Conservation (phyloP, 2,888 invertebrate species). For the Hylaea fasciaria region DNA sequence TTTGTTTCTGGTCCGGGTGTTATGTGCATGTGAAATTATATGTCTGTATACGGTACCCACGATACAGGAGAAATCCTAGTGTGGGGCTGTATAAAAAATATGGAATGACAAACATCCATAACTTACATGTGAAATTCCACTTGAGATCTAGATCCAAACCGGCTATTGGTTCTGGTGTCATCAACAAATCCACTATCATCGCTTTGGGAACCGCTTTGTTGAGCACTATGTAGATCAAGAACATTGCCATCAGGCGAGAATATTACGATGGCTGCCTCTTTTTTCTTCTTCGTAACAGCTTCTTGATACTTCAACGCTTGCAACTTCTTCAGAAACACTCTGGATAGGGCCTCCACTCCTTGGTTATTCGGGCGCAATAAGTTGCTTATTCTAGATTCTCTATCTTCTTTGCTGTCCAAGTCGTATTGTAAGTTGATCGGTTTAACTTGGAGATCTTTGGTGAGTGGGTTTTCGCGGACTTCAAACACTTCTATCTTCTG, state of each 20-base stretch:
- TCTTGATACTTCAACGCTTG: neutral
- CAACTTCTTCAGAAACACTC: neutral
- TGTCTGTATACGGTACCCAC: too few species aligned
- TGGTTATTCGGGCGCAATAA: conserved; percentile 10
- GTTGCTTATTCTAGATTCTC: conserved; percentile 15
- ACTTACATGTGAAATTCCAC: conserved; percentile 25
- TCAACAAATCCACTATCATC: conserved; percentile 12
- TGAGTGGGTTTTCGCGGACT: conserved; percentile 23
- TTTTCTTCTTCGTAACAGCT: conserved; percentile 6
- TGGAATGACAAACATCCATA: too few species aligned
- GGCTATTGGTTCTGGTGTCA: conserved; percentile 17
- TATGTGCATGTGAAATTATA: too few species aligned
- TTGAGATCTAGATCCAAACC: conserved; percentile 3
- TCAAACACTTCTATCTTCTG: conserved; percentile 33
- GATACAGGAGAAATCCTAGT: too few species aligned
- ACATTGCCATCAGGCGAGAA: conserved; percentile 1
- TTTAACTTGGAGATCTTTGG: conserved; percentile 11
- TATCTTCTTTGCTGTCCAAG: conserved; percentile 14
- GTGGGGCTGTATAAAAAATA: too few species aligned
- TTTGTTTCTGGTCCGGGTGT: too few species aligned
- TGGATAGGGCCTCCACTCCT: neutral
- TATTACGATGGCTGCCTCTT: conserved; percentile 1
- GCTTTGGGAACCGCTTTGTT: neutral
- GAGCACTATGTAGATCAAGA: neutral
- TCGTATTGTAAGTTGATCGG: conserved; percentile 17